A percentile compares a stretch with the other conserved stretches of the same genome.
phyloP scores from a whole-genome alignment of 2,888 invertebrate species.

The Cheilosia grossa region DNA sequence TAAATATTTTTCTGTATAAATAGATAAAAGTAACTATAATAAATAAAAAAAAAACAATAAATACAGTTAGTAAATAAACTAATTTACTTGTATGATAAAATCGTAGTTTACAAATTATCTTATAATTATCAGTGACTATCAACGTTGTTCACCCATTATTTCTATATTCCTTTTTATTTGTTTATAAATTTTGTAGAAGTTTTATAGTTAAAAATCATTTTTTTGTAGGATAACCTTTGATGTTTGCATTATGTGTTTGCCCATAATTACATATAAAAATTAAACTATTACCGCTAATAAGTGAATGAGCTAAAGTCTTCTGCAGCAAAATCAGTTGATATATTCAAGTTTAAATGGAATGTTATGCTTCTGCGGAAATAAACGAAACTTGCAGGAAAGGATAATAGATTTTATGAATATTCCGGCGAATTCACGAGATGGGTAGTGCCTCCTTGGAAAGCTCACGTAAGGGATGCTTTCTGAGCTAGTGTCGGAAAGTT shows the following conservation, averaged over 20 bases:
- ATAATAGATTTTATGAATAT: no score
- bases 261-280: neutral
- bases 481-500: no score
- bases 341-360: neutral
- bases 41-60: conserved; percentile 13
- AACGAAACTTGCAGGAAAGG: no score
- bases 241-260: conserved; percentile 1
- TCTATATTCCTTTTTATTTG: conserved; percentile 25
- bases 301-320: neutral
- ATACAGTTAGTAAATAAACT: conserved; percentile 5
- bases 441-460: no score
- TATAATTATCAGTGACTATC: conserved; percentile 45
- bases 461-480: no score
- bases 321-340: conserved; percentile 16
- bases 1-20: conserved; percentile 14
- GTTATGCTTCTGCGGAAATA: no score
- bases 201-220: conserved; percentile 22
- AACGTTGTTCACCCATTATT: conserved; percentile 33
- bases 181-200: conserved; percentile 21
- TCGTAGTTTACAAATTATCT: conserved; percentile 52
- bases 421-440: no score
- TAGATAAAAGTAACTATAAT: conserved; percentile 10
- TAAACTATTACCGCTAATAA: neutral
- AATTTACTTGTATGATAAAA: conserved; percentile 22
- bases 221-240: conserved; percentile 44